Percentiles rank a stretch among this genome's conserved stretches.
Conservation (phyloP, 2,113 vertebrate genomes). For the Azemiops feae region DNA sequence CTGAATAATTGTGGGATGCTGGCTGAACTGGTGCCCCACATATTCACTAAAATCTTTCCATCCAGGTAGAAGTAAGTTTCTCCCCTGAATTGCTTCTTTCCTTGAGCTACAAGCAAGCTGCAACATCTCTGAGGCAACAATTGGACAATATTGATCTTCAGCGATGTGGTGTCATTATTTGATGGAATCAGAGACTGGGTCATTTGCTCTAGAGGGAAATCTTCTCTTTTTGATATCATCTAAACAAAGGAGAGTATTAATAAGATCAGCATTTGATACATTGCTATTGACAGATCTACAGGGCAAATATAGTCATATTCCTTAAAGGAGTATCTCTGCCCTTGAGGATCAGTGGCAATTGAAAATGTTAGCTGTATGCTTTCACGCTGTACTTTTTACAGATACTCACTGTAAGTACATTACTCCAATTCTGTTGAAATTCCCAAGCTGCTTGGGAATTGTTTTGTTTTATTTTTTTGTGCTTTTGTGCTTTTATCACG, state of each 20-base stretch:
- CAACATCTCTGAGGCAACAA: background rate
- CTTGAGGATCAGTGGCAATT: background rate
- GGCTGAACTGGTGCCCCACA: background rate
- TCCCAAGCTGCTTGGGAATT: background rate
- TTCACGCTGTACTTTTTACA: background rate
- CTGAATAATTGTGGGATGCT: background rate
- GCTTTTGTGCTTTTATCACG: background rate
- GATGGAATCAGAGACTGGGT: background rate
- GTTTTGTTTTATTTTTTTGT: background rate
- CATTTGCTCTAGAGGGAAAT: background rate
- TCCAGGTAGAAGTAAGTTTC: background rate
- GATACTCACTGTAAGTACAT: background rate
- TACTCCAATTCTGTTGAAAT: background rate
- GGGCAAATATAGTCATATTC: background rate
- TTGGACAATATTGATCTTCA: background rate
- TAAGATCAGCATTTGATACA: background rate
- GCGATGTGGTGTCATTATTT: background rate
- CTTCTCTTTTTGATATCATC: background rate
- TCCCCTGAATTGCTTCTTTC: background rate
- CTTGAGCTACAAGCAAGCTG: background rate
- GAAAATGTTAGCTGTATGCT: background rate
- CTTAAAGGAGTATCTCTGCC: background rate
- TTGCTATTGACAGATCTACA: background rate
- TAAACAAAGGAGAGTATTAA: background rate
- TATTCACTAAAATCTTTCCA: background rate